Evolutionary conservation across 1,140 invertebrate species (phyloP).

Genomic region (Drepana arcuata): DNA sequence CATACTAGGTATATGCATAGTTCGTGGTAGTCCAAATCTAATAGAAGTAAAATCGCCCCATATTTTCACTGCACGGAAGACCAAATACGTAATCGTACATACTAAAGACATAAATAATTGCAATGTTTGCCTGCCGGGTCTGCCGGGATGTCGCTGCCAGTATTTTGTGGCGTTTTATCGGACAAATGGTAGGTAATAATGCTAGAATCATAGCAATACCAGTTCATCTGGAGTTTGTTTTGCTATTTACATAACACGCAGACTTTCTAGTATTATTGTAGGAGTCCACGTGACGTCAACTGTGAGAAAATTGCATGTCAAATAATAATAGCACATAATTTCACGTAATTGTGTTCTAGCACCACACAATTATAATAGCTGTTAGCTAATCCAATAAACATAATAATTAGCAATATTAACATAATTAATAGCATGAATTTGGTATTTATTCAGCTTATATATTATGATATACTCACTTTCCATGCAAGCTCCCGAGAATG

Average conservation of each 20-base stretch:
- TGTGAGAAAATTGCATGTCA: conserved; percentile 28
- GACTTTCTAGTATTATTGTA: conserved; percentile 51
- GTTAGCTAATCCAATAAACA: no score
- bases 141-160: conserved; percentile 58
- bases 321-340: no score
- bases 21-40: no score
- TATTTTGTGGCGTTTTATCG: conserved; percentile 69
- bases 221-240: conserved; percentile 69
- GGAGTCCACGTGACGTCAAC: conserved; percentile 38
- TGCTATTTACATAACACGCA: conserved; percentile 56
- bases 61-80: no score
- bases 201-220: conserved; percentile 54
- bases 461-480: conserved; percentile 77
- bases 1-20: no score
- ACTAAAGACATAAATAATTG: neutral
- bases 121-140: conserved; percentile 46
- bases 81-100: no score
- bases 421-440: conserved; percentile 14
- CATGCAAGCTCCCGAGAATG: conserved; percentile 81
- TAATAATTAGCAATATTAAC: conserved; percentile 24
- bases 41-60: no score
- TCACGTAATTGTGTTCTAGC: no score
- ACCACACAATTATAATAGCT: no score
- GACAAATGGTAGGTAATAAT: conserved; percentile 63
- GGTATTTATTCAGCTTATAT: neutral